Evolutionary conservation across 2,888 invertebrate genomes (phyloP), one percentile per base, ranked within the genome.

Genomic region (Aspidapion aeneum): DNA sequence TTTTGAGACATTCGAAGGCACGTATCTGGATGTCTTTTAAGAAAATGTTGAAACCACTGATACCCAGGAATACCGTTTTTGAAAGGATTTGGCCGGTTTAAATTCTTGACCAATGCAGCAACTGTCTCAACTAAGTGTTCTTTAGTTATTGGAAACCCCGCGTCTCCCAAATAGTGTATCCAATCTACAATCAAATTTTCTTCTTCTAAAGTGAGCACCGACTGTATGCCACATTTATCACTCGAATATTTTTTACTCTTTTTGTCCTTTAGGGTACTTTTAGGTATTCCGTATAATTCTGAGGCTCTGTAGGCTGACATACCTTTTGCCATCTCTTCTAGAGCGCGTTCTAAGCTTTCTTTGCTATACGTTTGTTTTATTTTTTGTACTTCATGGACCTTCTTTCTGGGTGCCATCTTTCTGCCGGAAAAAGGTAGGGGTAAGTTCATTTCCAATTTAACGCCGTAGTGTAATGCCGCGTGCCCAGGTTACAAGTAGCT

Each of bases 191-290:
- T 59, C 16, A 59, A 7, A 48, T 63, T 16, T n/a, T 50, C 58
- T 12, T 12, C 35, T 22, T 60, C 55, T 7, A 18, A 54, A n/a
- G 58, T 18, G 50, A 61, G 56, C 16, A 63, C 21, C 17, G 63
- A 51, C 21, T 61, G 52, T 52, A 21, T 12, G 17, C 58, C 61
- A 57, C 61, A 61, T 57, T 61, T 61, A 35, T 63, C 19, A 49
- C 48, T 57, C 18, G 57, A 21, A 60, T 57, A 60, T 63, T 54
- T 60, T 54, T 35, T 17, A 5, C 21, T 55, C 12, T 54, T 55
- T 60, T 63, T 59, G 35, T 63, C 55, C 19, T n/a, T 62, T 54
- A 63, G 49, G 12, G 62, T 63, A n/a, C 49, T 63, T 63, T 59
- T 54, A 35, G 59, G 62, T 18, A 63, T 18, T 7, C 17, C 55